These are phyloP conservation scores for Zygothrica quintamaculata DNA, from an alignment of 2,888 invertebrate genomes.

Conservation along the genomic window DNA sequence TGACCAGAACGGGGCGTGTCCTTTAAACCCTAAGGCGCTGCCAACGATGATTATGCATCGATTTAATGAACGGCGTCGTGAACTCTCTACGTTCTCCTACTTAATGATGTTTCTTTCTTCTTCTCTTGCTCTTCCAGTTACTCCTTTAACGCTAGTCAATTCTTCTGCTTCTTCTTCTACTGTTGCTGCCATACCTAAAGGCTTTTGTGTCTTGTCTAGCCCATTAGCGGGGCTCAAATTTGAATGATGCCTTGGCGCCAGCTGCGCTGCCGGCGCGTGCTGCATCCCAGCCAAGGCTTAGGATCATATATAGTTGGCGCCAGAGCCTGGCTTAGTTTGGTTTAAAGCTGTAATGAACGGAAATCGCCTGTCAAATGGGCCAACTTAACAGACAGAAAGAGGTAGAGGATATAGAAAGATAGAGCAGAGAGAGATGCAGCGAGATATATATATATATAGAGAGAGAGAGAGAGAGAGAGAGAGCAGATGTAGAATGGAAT, in stretches of 20 bases:
- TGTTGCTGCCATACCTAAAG: conserved; percentile 8
- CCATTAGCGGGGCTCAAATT: conserved; percentile 65
- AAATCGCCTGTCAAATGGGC: conserved; percentile 73
- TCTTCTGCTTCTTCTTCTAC: conserved; percentile 20
- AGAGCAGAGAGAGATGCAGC: neutral
- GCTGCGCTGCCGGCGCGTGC: conserved; percentile 65
- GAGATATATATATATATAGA: too few relatives aligned
- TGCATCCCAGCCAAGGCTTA: neutral
- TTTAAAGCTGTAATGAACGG: conserved; percentile 47
- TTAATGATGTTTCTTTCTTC: too few relatives aligned
- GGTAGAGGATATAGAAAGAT: neutral
- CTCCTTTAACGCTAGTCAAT: too few relatives aligned
- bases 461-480: neutral
- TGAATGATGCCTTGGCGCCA: conserved; percentile 73
- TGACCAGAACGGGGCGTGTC: conserved; percentile 61
- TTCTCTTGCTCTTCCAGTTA: too few relatives aligned
- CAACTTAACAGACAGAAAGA: conserved; percentile 27
- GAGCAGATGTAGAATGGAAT: conserved; percentile 42
- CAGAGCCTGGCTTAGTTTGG: conserved; percentile 22
- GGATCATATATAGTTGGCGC: too few relatives aligned
- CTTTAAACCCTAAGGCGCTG: conserved; percentile 43
- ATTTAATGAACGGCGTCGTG: conserved; percentile 75
- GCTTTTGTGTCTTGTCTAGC: conserved; percentile 25
- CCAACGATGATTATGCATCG: conserved; percentile 59
- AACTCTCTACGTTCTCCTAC: conserved; percentile 53